phyloP scores from a whole-genome alignment of 2,113 vertebrate species.

The Amia ocellicauda region DNA sequence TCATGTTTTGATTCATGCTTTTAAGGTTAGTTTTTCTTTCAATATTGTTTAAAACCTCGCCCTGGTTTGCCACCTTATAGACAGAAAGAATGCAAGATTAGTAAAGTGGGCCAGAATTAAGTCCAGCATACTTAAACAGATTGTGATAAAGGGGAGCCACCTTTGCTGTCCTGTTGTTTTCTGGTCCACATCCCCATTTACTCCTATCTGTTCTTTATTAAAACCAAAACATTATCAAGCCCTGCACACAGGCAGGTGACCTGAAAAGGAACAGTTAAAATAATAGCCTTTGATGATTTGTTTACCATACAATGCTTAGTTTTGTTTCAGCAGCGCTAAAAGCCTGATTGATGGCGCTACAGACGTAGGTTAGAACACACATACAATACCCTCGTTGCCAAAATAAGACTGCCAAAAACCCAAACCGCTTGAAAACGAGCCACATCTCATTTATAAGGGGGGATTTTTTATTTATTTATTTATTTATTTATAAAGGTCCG shows the following conservation, averaged over 20 bases:
- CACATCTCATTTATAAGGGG: slow-evolving; percentile 26
- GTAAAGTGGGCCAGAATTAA: too few relatives aligned
- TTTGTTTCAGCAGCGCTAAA: slow-evolving; percentile 25
- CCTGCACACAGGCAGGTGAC: slow-evolving; percentile 17
- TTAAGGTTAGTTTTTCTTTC: too few relatives aligned
- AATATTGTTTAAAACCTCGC: too few relatives aligned
- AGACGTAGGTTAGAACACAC: slow-evolving; percentile 17
- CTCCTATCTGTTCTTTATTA: slow-evolving; percentile 16
- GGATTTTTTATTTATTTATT: slow-evolving; percentile 23
- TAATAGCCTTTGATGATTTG: slow-evolving; percentile 45
- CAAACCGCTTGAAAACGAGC: slow-evolving; percentile 26
- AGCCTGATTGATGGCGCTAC: slow-evolving; percentile 43
- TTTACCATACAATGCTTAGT: slow-evolving; percentile 36
- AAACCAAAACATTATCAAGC: slow-evolving; percentile 8
- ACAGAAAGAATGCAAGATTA: too few relatives aligned
- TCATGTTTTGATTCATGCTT: too few relatives aligned
- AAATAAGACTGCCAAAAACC: slow-evolving; percentile 25
- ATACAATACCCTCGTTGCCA: slow-evolving; percentile 24
- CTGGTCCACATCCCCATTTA: not conserved
- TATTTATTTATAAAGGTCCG: slow-evolving; percentile 35
- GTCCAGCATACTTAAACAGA: too few relatives aligned
- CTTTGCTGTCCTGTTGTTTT: too few relatives aligned
- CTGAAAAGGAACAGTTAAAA: slow-evolving; percentile 30
- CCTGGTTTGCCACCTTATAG: too few relatives aligned
- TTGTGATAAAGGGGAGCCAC: too few relatives aligned